Evolutionary conservation across 2,797 vertebrate genomes (phyloP).

Genomic region (Carcharodon carcharias): DNA sequence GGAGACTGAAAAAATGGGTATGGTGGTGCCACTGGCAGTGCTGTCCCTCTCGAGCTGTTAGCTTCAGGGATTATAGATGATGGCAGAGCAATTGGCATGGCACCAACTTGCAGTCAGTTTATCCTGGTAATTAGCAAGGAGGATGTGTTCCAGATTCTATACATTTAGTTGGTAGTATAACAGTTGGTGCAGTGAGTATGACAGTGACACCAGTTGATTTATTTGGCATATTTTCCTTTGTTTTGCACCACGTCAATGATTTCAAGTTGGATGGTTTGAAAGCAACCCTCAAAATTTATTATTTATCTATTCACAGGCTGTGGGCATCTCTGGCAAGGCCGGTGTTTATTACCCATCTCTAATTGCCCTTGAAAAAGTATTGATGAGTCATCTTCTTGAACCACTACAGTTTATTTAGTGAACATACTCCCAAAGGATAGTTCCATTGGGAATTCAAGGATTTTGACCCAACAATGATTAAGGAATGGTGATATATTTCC

Average conservation of each 20-base stretch:
- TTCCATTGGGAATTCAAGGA: background rate
- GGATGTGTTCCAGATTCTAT: too few species aligned
- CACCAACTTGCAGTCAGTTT: too few species aligned
- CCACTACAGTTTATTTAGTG: background rate
- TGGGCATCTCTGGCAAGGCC: background rate
- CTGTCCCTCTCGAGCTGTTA: too few species aligned
- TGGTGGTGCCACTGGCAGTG: too few species aligned
- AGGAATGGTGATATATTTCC: background rate
- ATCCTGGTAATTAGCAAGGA: too few species aligned
- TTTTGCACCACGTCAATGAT: background rate
- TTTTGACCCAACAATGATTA: background rate
- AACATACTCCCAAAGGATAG: background rate
- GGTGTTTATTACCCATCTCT: background rate
- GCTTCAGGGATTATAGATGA: too few species aligned
- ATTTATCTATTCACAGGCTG: background rate
- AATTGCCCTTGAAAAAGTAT: background rate
- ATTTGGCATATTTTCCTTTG: background rate
- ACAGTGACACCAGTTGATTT: background rate
- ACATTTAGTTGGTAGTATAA: too few species aligned
- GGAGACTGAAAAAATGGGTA: too few species aligned
- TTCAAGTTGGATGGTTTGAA: background rate
- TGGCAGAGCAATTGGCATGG: too few species aligned
- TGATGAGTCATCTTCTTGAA: background rate
- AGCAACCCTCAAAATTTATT: background rate
- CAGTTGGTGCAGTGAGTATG: too few species aligned